Evolutionary conservation across 2,113 vertebrate species (phyloP), one percentile per base, ranked within the genome.

Genomic region (Albula goreensis): DNA sequence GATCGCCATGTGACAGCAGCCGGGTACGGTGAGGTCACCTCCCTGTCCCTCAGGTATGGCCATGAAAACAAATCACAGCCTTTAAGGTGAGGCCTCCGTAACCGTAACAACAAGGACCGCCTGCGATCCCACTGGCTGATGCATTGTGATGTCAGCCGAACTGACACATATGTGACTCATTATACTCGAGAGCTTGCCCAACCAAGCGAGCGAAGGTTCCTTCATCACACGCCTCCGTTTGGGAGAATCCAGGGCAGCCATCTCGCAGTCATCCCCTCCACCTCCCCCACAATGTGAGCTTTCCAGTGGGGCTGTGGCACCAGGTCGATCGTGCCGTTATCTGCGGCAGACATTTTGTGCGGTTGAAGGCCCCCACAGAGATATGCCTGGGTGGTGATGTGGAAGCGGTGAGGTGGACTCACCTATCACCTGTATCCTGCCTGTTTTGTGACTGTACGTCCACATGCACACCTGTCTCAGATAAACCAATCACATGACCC

Each of bases 1-100:
- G 81, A 57, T 82, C 51, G 10, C 22, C 51, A 57, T 25, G 52
- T 56, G 81, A n/a, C 53, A 57, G 31, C 31, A 41, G 31, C 22
- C n/a, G 25, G 51, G 81, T 22, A 41, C 81, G 57, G 41, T 82
- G 56, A 82, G 52, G 51, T 82, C 81, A 82, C 4, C 31, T 41
- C 31, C 31, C 31, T 41, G 0, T 41, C 51, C 81, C 57, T 25
- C 53, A 57, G 81, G 82, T 63, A 17, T 60, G 53, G 25, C 22
- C 10, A 63, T 31, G 82, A 83, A 83, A 50, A 66, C 66, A 41
- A 63, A 83, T 83, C n/a, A 50, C 56, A 63, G 19, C 52, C 31
- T 25, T 56, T 31, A 19, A 25, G 15, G 81, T 57, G 19, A 31
- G 22, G 8, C n/a, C 31, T 41, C 31, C 31, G 31, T 41, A 41